Percentiles rank a stretch among this genome's conserved stretches.
These are phyloP conservation scores for Luffia ferchaultella DNA, from an alignment of 2,888 invertebrate genomes.

Conservation along the genomic window DNA sequence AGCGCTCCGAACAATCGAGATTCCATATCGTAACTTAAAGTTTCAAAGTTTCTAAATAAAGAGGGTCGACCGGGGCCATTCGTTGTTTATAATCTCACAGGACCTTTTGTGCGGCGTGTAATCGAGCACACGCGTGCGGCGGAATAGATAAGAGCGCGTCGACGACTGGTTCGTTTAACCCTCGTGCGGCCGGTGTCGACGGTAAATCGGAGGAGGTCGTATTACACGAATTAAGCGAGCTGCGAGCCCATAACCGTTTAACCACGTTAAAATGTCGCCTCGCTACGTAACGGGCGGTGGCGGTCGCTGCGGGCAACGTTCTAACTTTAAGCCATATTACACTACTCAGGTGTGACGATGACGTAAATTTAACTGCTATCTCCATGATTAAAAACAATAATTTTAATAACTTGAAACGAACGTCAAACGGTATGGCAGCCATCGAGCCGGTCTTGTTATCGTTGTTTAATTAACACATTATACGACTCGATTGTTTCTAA, in stretches of 20 bases:
- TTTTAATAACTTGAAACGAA: no score
- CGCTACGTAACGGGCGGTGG: slow-evolving; percentile 14
- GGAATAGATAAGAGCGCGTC: slow-evolving; percentile 1
- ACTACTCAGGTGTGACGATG: no score
- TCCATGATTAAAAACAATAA: no score
- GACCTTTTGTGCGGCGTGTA: neutral
- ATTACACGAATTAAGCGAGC: slow-evolving; percentile 30
- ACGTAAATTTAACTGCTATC: no score
- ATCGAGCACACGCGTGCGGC: neutral
- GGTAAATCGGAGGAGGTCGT: slow-evolving; percentile 22
- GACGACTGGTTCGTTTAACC: slow-evolving; percentile 1
- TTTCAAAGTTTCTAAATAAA: neutral
- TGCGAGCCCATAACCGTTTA: slow-evolving; percentile 40
- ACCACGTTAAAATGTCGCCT: slow-evolving; percentile 27
- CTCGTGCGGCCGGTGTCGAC: slow-evolving; percentile 18
- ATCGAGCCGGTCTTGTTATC: neutral
- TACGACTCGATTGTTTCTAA: neutral
- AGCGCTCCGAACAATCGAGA: no score
- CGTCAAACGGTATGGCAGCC: no score
- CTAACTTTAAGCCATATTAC: slow-evolving; percentile 7
- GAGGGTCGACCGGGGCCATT: neutral
- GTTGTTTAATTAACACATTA: neutral
- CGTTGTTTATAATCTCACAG: neutral
- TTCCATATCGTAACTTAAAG: neutral
- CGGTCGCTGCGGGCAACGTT: slow-evolving; percentile 5